Evolutionary conservation across 1,140 invertebrate genomes (phyloP).

Genomic region (Drosophila lacertosa): DNA sequence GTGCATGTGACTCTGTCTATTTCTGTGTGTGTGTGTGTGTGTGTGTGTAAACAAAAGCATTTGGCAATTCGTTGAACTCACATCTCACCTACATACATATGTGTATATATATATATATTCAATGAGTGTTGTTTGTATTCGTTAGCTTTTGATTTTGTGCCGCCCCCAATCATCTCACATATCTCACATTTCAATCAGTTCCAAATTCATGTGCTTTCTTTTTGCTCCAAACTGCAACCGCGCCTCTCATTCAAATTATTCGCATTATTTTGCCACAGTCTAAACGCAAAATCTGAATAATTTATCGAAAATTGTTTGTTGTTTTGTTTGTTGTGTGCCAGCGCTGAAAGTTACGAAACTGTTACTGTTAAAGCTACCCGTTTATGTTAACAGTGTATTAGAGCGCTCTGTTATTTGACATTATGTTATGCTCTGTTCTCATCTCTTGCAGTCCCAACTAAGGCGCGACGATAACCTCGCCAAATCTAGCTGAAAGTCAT

Average conservation of each 20-base stretch:
- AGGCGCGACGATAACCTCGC: constrained; percentile 83
- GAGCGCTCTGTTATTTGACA: constrained; percentile 16
- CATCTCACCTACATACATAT: constrained; percentile 7
- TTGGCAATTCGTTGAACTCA: constrained; percentile 31
- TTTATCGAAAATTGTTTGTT: constrained; percentile 51
- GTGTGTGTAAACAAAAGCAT: constrained; percentile 34
- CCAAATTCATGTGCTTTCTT: constrained; percentile 33
- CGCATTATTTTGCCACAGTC: constrained; percentile 7
- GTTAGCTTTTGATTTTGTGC: constrained; percentile 54
- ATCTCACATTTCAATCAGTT: constrained; percentile 28
- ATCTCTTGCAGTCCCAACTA: constrained; percentile 74
- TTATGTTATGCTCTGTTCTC: not conserved
- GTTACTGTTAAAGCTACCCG: constrained; percentile 6
- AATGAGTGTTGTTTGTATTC: constrained; percentile 47
- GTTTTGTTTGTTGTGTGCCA: constrained; percentile 69
- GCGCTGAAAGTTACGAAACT: constrained; percentile 40
- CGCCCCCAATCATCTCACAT: constrained; percentile 16
- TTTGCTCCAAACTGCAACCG: constrained; percentile 39
- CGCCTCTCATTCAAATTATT: constrained; percentile 25
- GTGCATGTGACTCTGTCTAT: constrained; percentile 25
- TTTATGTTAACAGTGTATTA: constrained; percentile 1
- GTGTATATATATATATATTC: constrained; percentile 7
- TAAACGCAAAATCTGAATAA: constrained; percentile 10
- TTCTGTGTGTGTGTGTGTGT: constrained; percentile 45
- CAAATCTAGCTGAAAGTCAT: constrained; percentile 84